These are phyloP conservation scores for Synanthedon vespiformis DNA, from an alignment of 2,888 invertebrate species.

Conservation along the genomic window DNA sequence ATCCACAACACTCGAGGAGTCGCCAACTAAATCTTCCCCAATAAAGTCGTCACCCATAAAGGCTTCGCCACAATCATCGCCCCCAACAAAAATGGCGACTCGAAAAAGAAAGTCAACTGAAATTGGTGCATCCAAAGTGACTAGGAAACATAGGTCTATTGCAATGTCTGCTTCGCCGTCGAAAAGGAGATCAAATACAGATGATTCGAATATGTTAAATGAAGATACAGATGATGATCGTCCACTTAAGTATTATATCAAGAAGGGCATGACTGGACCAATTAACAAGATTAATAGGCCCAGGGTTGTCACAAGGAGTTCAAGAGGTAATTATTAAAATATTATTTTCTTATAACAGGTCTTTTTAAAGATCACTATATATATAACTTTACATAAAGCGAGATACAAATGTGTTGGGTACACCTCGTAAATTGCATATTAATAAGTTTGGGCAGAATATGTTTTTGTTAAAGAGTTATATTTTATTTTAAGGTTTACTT, in stretches of 20 bases:
- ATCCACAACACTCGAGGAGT: neutral
- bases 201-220: neutral
- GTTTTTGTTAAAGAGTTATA: too few species aligned
- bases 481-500: too few species aligned
- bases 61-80: neutral
- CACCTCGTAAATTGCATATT: too few species aligned
- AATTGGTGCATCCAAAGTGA: neutral
- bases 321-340: neutral
- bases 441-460: too few species aligned
- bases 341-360: too few species aligned
- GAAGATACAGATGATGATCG: neutral
- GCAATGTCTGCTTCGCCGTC: neutral
- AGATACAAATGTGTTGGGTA: too few species aligned
- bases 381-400: too few species aligned
- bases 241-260: neutral
- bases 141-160: neutral
- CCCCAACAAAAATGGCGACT: neutral
- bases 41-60: neutral
- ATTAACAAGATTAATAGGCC: neutral
- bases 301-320: neutral
- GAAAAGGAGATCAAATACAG: neutral
- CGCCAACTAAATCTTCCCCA: neutral
- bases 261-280: neutral
- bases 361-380: too few species aligned
- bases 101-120: neutral